Percentiles rank a stretch among this genome's conserved stretches.
These are phyloP conservation scores for Scaptodrosophila lebanonensis DNA, from an alignment of 1,140 invertebrate species.

Conservation along the genomic window DNA sequence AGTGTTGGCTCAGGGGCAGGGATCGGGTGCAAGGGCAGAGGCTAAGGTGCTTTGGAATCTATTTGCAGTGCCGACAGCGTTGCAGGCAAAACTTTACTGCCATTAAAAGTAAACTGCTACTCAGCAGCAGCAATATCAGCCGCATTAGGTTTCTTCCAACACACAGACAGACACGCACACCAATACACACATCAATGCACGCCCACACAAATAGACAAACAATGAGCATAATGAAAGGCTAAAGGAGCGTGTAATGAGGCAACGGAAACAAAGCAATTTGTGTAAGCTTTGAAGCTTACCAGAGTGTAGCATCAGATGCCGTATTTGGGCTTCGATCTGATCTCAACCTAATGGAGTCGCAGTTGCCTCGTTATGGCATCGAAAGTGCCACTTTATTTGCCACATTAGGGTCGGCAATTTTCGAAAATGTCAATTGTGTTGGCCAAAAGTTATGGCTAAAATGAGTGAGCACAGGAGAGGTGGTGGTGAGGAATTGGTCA, in stretches of 20 bases:
- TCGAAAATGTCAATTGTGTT: slow-evolving; percentile 35
- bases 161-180: slow-evolving; percentile 23
- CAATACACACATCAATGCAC: not conserved
- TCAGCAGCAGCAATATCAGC: too few relatives aligned
- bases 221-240: slow-evolving; percentile 53
- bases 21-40: slow-evolving; percentile 30
- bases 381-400: slow-evolving; percentile 40
- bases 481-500: not conserved
- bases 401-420: slow-evolving; percentile 34
- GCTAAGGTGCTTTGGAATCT: slow-evolving; percentile 69
- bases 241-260: slow-evolving; percentile 56
- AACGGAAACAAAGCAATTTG: slow-evolving; percentile 61
- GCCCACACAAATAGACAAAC: slow-evolving; percentile 55
- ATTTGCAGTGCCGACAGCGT: slow-evolving; percentile 39
- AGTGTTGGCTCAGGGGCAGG: slow-evolving; percentile 21
- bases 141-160: too few relatives aligned
- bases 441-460: slow-evolving; percentile 39
- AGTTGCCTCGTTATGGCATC: slow-evolving; percentile 28
- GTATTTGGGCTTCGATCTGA: slow-evolving; percentile 15
- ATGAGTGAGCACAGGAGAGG: slow-evolving; percentile 1
- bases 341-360: slow-evolving; percentile 48
- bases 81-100: slow-evolving; percentile 44
- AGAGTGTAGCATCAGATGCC: slow-evolving; percentile 35
- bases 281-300: slow-evolving; percentile 34
- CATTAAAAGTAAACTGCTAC: slow-evolving; percentile 6